These are phyloP conservation scores for Cottoperca gobio DNA, from an alignment of 2,797 vertebrate species.

Conservation along the genomic window DNA sequence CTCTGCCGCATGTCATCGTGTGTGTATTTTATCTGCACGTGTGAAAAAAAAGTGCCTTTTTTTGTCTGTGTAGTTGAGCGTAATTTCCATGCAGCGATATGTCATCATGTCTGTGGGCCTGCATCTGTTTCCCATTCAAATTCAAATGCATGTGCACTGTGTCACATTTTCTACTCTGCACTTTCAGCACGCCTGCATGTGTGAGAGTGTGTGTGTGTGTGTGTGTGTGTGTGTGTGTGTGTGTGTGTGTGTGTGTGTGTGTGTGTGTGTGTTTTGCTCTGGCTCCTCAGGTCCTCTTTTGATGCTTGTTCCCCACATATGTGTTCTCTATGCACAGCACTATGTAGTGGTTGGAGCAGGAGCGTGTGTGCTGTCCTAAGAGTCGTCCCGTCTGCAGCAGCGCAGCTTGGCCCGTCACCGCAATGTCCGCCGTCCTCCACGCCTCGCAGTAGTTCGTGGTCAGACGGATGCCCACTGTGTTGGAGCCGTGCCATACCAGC, in stretches of 20 bases:
- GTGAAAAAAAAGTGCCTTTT: slow-evolving; percentile 31
- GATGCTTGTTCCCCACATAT: slow-evolving; percentile 83
- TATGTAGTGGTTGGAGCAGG: slow-evolving; percentile 91
- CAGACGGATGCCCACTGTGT: slow-evolving; percentile 85
- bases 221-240: slow-evolving; percentile 30
- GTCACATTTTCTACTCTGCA: slow-evolving; percentile 18
- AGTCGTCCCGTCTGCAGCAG: slow-evolving; percentile 89
- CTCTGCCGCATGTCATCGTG: slow-evolving; percentile 10
- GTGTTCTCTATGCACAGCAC: slow-evolving; percentile 97
- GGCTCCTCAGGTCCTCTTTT: slow-evolving; percentile 81
- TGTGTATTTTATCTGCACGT: not conserved
- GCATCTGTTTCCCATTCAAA: slow-evolving; percentile 32
- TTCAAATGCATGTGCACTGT: not conserved
- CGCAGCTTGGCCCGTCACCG: slow-evolving; percentile 90
- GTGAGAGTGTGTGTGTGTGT: slow-evolving; percentile 24
- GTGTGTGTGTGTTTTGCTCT: slow-evolving; percentile 10
- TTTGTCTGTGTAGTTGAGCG: not conserved
- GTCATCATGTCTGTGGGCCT: slow-evolving; percentile 58
- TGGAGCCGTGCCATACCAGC: slow-evolving; percentile 94
- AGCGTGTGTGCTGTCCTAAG: slow-evolving; percentile 90
- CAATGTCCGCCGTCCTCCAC: slow-evolving; percentile 87
- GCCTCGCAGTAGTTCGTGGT: slow-evolving; percentile 94
- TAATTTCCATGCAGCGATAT: not conserved
- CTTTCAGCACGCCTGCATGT: slow-evolving; percentile 33
- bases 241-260: slow-evolving; percentile 32